These are phyloP conservation scores for Lottia scabra DNA, from an alignment of 2,888 invertebrate species.

Conservation along the genomic window DNA sequence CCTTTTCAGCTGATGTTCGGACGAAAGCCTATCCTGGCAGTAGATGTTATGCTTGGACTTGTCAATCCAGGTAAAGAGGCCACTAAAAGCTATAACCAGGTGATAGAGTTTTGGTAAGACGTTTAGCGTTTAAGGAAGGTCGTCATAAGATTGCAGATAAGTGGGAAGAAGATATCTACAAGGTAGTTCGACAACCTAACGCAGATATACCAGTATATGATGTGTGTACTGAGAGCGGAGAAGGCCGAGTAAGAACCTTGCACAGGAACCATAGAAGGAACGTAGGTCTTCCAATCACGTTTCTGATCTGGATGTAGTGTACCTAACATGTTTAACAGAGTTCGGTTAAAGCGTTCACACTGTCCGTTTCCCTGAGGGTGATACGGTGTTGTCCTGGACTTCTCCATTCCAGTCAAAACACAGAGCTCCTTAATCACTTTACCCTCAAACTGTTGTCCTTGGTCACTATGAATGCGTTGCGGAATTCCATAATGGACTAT, in stretches of 20 bases:
- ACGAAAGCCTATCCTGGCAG: not conserved
- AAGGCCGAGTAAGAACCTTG: not conserved
- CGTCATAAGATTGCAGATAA: no score
- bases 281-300: not conserved
- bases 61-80: no score
- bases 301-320: not conserved
- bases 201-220: not conserved
- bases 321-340: not conserved
- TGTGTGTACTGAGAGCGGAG: slow-evolving; percentile 3
- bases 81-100: no score
- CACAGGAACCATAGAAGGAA: not conserved
- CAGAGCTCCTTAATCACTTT: no score
- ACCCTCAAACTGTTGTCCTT: no score
- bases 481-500: no score
- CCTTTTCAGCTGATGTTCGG: slow-evolving; percentile 8
- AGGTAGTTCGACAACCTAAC: not conserved
- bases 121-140: no score
- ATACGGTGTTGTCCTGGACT: no score
- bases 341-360: slow-evolving; percentile 1
- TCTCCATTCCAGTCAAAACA: no score
- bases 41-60: not conserved
- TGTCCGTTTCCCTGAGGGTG: not conserved
- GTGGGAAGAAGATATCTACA: no score
- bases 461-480: no score
- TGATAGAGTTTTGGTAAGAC: no score